These are phyloP conservation scores for Aspiorhynchus laticeps DNA, from an alignment of 2,113 vertebrate genomes.

Conservation along the genomic window DNA sequence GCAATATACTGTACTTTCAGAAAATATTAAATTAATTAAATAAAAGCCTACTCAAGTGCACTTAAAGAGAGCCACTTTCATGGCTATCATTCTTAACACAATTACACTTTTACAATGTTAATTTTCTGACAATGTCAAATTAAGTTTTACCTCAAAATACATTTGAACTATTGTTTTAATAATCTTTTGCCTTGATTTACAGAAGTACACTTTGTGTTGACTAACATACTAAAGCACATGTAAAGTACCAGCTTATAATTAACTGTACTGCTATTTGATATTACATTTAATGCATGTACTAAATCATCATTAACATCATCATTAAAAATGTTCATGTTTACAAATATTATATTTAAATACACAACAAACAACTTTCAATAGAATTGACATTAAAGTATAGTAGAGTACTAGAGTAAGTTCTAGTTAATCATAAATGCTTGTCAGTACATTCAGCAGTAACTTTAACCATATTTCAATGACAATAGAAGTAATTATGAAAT, in stretches of 20 bases:
- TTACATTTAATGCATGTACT: background rate
- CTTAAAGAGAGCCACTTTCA: too few relatives aligned
- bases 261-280: too few relatives aligned
- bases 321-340: background rate
- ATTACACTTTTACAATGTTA: background rate
- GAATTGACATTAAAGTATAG: too few relatives aligned
- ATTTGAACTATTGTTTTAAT: background rate
- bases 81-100: too few relatives aligned
- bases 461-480: background rate
- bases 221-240: background rate
- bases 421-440: too few relatives aligned
- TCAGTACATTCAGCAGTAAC: background rate
- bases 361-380: too few relatives aligned
- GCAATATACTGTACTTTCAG: too few relatives aligned
- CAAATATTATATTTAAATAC: too few relatives aligned
- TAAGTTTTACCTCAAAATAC: background rate
- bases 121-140: background rate
- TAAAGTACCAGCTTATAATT: background rate
- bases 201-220: background rate
- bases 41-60: too few relatives aligned
- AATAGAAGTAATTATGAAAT: background rate
- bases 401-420: too few relatives aligned
- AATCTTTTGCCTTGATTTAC: background rate
- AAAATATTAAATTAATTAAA: too few relatives aligned
- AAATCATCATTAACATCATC: background rate